phyloP scores from a whole-genome alignment of 2,113 vertebrate species.

The Willisornis vidua region DNA sequence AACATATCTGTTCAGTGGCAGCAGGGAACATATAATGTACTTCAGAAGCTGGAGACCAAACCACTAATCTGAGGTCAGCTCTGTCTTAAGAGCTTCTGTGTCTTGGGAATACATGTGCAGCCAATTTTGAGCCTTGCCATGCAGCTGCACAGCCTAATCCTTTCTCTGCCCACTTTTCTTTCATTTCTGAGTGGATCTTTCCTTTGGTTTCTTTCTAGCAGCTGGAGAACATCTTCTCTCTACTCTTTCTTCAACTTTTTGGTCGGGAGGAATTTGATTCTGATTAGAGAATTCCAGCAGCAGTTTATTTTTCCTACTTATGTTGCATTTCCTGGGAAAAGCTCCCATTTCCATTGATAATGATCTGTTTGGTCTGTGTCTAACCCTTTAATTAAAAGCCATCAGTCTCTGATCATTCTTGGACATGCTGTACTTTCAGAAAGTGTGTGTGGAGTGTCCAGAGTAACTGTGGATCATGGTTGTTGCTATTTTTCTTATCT shows the following conservation, averaged over 20 bases:
- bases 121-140: neutral
- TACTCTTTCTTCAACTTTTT: neutral
- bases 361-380: neutral
- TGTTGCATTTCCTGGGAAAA: neutral
- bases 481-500: neutral
- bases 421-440: neutral
- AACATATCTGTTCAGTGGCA: neutral
- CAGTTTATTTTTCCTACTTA: neutral
- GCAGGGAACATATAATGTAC: neutral
- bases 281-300: neutral
- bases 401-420: neutral
- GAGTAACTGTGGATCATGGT: neutral
- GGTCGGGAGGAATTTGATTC: neutral
- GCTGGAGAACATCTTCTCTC: neutral
- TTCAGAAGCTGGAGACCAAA: neutral
- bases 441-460: neutral
- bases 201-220: neutral
- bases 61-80: neutral
- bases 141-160: neutral
- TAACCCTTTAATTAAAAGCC: neutral
- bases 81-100: neutral
- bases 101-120: neutral
- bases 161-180: neutral
- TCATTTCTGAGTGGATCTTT: neutral
- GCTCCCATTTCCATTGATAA: neutral